Evolutionary conservation across 35 echinoderm and acorn worm species (phyloP).

Genomic region (Hemicentrotus pulcherrimus): DNA sequence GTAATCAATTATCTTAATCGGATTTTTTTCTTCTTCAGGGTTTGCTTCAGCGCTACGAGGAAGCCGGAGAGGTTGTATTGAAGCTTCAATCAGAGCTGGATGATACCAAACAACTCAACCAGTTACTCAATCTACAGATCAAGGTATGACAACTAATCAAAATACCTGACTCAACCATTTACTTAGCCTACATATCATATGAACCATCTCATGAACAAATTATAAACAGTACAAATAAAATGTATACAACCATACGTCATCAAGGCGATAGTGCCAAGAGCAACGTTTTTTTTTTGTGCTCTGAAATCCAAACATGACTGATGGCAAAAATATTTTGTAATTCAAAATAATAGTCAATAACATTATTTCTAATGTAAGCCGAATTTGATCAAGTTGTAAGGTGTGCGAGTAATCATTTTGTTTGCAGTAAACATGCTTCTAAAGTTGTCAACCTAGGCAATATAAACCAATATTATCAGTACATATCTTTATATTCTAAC

Average conservation of each 20-base stretch:
- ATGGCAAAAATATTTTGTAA: not conserved
- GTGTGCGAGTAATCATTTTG: too few relatives aligned
- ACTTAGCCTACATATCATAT: too few relatives aligned
- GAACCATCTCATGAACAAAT: not conserved
- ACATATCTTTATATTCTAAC: not conserved
- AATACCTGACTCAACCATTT: too few relatives aligned
- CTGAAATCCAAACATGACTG: not conserved
- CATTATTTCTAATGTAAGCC: not conserved
- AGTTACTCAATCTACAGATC: not conserved
- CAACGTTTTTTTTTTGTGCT: too few relatives aligned
- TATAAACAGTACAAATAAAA: not conserved
- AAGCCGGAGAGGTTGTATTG: not conserved
- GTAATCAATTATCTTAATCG: too few relatives aligned
- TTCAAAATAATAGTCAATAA: not conserved
- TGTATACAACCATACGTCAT: not conserved
- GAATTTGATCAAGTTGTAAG: not conserved
- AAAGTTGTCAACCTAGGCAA: too few relatives aligned
- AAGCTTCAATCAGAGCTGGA: conserved; percentile 1
- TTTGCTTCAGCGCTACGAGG: conserved; percentile 25
- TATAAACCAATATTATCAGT: too few relatives aligned
- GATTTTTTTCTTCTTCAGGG: not conserved
- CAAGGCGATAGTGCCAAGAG: not conserved
- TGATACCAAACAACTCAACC: not conserved
- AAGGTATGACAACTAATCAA: not conserved
- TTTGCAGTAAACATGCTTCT: not conserved